Evolutionary conservation across 2,797 vertebrate species (phyloP).

Genomic region (Cephalopachus bancanus): DNA sequence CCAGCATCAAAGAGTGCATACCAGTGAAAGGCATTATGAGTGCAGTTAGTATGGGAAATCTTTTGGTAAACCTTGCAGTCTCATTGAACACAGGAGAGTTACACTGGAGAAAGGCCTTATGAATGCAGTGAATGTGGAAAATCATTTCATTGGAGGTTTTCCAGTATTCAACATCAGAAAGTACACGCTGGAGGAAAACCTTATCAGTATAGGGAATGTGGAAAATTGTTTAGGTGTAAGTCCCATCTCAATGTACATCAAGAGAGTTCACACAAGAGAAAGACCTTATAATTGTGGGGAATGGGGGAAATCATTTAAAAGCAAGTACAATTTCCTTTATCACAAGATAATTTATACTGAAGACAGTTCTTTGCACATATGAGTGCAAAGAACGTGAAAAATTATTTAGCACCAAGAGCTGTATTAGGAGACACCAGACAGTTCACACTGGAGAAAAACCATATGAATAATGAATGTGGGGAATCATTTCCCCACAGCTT

Average conservation of each 20-base stretch:
- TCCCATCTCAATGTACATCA: neutral
- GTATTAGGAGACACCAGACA: neutral
- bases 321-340: too few species aligned
- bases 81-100: neutral
- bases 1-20: neutral
- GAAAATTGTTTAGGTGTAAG: neutral
- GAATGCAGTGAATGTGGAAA: neutral
- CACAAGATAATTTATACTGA: too few species aligned
- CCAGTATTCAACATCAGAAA: neutral
- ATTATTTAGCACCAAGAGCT: neutral
- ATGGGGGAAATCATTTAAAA: too few species aligned
- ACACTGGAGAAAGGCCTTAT: neutral
- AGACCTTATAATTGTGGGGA: neutral
- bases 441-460: neutral
- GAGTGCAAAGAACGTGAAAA: neutral
- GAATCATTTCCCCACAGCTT: neutral
- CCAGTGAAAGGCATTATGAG: neutral
- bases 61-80: neutral
- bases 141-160: neutral
- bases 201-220: neutral
- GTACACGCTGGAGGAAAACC: neutral
- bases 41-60: neutral
- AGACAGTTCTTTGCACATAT: neutral
- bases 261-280: neutral
- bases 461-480: neutral